Evolutionary conservation across 1,140 invertebrate species (phyloP), one percentile per base, ranked within the genome.

Genomic region (Drosophila parabipectinata): DNA sequence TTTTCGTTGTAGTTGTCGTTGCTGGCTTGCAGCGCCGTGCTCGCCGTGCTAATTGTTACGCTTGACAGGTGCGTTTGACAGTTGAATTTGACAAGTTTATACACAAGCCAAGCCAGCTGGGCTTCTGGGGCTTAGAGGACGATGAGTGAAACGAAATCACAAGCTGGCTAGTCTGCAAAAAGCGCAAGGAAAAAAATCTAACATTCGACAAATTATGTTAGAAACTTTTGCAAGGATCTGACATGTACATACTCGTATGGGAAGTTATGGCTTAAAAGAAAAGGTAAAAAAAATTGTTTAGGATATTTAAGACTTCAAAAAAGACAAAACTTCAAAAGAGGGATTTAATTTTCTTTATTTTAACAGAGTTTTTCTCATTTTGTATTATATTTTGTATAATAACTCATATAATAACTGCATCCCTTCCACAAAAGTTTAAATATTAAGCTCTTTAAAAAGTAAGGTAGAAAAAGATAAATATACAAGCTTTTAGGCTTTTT

Each of bases 11-110:
- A 26, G 47, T 34, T 64, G 64, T 28, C 51, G 48, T 6, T 39
- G 57, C 53, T 63, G 58, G 73, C 55, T 60, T 69, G 79, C 59
- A 77, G 37, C 75, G 51, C 32, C 32, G 32, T 75, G 76, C 73
- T 72, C 56, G 67, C 69, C 51, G 83, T 87, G 76, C 83, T 88
- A 88, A 88, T 88, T 88, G 83, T 88, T 88, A 76, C 79, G 83
- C 72, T 69, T 79, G 83, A 88, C 83, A 88, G 83, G 75, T 88
- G 83, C 83, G 83, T 88, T 88, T 88, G 82, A 87, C 82, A 87
- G 82, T 79, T 82, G 67, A 88, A 66, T 87, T 87, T 87, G 75
- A 77, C 75, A 77, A 77, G 73, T 77, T 77, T 77, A 69, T 77
- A 67, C 72, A 77, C 74, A 68, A 62, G 54, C 57, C 64, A 32